Evolutionary conservation across 1,140 invertebrate species (phyloP).

Genomic region (Magallana ariakensis): DNA sequence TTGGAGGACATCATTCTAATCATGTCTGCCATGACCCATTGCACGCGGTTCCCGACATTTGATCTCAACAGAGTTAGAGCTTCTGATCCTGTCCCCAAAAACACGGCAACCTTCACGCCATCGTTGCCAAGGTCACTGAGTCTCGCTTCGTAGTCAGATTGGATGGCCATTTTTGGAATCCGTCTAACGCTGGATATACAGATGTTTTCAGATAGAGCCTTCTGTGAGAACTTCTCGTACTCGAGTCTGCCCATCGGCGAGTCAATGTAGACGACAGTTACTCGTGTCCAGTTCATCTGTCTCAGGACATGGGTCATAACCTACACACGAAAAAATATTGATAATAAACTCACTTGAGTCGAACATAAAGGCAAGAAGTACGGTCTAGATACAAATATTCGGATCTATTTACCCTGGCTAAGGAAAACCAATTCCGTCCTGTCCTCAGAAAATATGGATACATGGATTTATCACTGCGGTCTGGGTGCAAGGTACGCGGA

Average conservation of each 20-base stretch:
- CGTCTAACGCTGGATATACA: conserved; percentile 64
- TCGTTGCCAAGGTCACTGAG: conserved; percentile 53
- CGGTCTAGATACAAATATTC: too few relatives aligned
- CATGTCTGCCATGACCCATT: conserved; percentile 62
- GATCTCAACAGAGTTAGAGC: conserved; percentile 45
- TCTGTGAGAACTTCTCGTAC: conserved; percentile 68
- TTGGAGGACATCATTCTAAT: conserved; percentile 52
- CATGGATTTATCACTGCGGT: conserved; percentile 60
- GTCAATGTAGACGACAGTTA: conserved; percentile 77
- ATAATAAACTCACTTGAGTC: neutral
- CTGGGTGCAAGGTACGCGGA: conserved; percentile 49
- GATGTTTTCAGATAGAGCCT: conserved; percentile 57
- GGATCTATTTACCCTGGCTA: conserved; percentile 54
- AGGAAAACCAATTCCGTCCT: conserved; percentile 46
- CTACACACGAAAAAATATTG: conserved; percentile 59
- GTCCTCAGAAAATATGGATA: conserved; percentile 71
- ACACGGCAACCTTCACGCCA: conserved; percentile 63
- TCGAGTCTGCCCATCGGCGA: conserved; percentile 70
- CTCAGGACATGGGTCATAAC: conserved; percentile 74
- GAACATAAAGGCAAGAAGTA: too few relatives aligned
- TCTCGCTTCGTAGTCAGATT: conserved; percentile 41
- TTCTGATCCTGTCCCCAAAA: conserved; percentile 56
- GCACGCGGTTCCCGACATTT: conserved; percentile 61
- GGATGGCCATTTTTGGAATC: conserved; percentile 36
- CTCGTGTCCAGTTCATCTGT: conserved; percentile 77